Base-by-base conservation (phyloP, 2,888 invertebrate genomes). In the Chalcis sispes region DNA sequence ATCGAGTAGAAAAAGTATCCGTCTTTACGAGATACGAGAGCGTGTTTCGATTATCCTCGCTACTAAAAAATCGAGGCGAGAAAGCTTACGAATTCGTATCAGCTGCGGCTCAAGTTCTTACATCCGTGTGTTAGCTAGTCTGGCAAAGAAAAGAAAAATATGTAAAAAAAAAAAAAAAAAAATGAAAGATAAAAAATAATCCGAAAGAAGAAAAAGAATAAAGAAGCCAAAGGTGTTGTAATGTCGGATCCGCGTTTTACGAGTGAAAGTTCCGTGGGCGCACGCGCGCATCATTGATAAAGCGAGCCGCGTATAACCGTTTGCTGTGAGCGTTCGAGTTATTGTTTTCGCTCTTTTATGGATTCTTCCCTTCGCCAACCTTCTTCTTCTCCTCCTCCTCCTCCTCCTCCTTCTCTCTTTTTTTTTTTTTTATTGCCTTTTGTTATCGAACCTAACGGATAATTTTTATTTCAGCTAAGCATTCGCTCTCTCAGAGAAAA, bases 241-340 rank as follows among this genome's bases (percentile, higher is more conserved):
- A 66, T 64, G 66, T 66, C 32, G 74, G 50, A 71, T 65, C 32
- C 27, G 27, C 32, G 23, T 70, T 75, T 71, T 65, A 71, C 66
- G 75, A 75, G 59, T 27, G 40, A 46, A n/a, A n/a, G n/a, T n/a
- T n/a, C n/a, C n/a, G n/a, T n/a, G n/a, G 40, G 50, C 27, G 29
- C 54, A 27, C 59, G 32, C 10, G 50, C 25, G 64, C 58, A 59
- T 75, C 75, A 71, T 75, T 66, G 75, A 75, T 71, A 75, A 66
- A 61, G 59, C 61, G 50, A 56, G 48, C 7, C 29, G 15, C 27
- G 48, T 50, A 15, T 42, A 42, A 8, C 7, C 29, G 59, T 42
- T 32, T 59, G 32, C 50, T 2, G 8, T 13, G 52, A 62, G 54
- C 64, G 15, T 20, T 40, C 42, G 61, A 64, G 75, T 75, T 75